Evolutionary conservation across 2,113 vertebrate genomes (phyloP).

Genomic region (Sturnus vulgaris): DNA sequence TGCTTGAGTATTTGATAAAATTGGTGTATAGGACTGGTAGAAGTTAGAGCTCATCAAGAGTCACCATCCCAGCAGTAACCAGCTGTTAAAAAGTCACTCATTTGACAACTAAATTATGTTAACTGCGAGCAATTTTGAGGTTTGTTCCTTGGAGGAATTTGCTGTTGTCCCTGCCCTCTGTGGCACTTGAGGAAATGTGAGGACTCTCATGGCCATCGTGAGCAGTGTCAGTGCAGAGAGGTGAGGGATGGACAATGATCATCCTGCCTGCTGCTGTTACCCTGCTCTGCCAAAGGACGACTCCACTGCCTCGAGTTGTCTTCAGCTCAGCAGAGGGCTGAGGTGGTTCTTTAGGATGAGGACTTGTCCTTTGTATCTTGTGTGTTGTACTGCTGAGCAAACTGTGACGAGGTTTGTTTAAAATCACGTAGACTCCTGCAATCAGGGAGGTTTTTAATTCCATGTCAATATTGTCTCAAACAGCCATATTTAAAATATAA

Average conservation of each 20-base stretch:
- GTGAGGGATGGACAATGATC: not conserved
- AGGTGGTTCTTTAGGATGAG: not conserved
- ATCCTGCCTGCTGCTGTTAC: not conserved
- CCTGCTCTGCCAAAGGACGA: not conserved
- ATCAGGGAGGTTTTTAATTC: not conserved
- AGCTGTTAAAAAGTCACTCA: not conserved
- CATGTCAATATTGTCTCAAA: not conserved
- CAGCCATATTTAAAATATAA: not conserved
- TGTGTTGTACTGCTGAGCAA: not conserved
- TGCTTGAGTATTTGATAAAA: not conserved
- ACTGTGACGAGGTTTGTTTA: not conserved
- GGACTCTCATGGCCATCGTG: rapidly evolving
- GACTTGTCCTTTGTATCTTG: not conserved
- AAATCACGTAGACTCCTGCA: not conserved
- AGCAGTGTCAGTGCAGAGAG: not conserved
- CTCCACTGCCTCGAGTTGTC: not conserved
- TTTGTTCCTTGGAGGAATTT: not conserved
- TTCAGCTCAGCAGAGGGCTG: not conserved
- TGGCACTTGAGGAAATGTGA: not conserved
- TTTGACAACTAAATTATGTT: not conserved
- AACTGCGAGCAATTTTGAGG: not conserved
- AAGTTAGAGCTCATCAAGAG: not conserved
- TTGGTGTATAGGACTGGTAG: not conserved
- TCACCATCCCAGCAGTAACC: not conserved
- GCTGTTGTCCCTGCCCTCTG: not conserved